Base-by-base conservation (phyloP, 2,888 invertebrate species). In the Acrocera orbiculus region DNA sequence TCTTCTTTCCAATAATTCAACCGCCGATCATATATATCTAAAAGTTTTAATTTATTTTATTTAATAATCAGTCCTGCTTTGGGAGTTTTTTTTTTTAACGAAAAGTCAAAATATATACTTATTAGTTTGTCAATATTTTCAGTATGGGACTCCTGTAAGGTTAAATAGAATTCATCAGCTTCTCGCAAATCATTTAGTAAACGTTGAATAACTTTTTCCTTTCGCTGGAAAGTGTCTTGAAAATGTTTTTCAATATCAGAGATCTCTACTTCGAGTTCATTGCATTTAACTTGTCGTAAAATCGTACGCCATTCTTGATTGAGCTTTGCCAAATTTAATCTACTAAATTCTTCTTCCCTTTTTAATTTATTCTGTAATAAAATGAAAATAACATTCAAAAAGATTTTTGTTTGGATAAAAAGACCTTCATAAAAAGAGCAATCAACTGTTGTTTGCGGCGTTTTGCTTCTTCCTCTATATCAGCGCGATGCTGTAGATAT, bases 241-340 rank as follows among this genome's bases (percentile, higher is more conserved):
- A 53, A 59, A 39, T 53, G 51, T 32, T 49, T 48, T 31, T 53
- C 52, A 34, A 60, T 46, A 51, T 75, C 76, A 58, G 66, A 64
- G 27, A 82, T 69, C 42, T 80, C 73, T 22, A 71, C 60, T 24
- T 70, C 67, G 60, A 83, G 65, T 49, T 82, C 77, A 38, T 73
- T 71, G 48, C 77, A 76, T 62, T 85, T 86, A 32, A 76, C 67
- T 50, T 70, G 71, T 1, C 86, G 67, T 34, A 86, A 58, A 38
- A 80, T 70, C 40, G 71, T 76, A 29, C 85, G 71, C 85, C 85
- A 86, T 54, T 77, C 73, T 57, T 82, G 81, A 50, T 85, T 83
- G 33, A 86, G 74, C 62, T 86, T 86, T 0, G 85, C 81, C 40
- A 74, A 68, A 52, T 86, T 86, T 31, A 80, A 61, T 30, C 82